Base-by-base conservation (phyloP, 2,797 vertebrate genomes). In the Echeneis naucrates region DNA sequence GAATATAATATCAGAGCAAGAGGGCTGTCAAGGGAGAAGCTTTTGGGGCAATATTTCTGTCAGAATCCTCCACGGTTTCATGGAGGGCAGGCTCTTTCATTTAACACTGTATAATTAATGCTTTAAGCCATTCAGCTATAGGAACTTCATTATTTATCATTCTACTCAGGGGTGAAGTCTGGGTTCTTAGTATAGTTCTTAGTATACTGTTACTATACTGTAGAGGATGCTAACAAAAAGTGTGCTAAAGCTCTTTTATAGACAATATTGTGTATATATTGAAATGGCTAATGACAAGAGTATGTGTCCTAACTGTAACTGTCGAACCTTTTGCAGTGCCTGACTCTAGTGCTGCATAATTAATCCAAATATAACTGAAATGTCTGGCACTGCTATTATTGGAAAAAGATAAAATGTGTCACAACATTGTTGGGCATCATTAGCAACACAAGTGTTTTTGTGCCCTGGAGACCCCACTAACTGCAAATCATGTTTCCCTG, bases 71-170 rank as follows among this genome's bases (percentile, higher is more conserved):
- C 76, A 86, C 74, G 77, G 87, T 82, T 89, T 90, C 84, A 76
- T 50, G 85, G 86, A 88, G 86, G 82, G 75, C 87, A 86, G 79
- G 61, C 84, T 77, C 74, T 78, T 82, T 91, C 87, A 90, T 90
- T 93, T 90, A 90, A 89, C 77, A 86, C 71, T 87, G 78, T 87
- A 87, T 91, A 90, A 93, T 91, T 92, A 92, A 90, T 87, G 86
- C 85, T 89, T 87, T 74, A 71, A 89, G 78, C 81, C 79, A 86
- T 67, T 91, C 80, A 65, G 74, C 72, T 87, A 72, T 73, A 82
- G 68, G 65, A 87, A 79, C 75, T 86, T 80, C 58, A 88, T 70
- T 83, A 88, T 85, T 86, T 72, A 89, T 77, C 72, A 80, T 86
- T 90, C 77, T 73, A 68, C 81, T 60, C 32, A 17, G 32, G 74